A percentile compares a stretch with the other conserved stretches of the same genome.
phyloP scores from a whole-genome alignment of 1,140 invertebrate species.

The Zaprionus lachaisei region DNA sequence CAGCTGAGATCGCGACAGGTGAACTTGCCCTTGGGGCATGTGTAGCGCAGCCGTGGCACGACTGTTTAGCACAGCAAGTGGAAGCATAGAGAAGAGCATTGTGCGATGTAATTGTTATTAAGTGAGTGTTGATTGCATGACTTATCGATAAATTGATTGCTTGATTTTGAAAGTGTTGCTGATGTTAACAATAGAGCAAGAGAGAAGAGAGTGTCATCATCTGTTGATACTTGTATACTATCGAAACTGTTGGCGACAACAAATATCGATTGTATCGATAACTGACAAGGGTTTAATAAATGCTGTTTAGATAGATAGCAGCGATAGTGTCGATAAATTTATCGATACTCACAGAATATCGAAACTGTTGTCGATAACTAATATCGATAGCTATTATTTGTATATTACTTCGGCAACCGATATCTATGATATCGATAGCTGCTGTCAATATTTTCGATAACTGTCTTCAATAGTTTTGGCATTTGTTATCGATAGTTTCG shows the following conservation, averaged over 20 bases:
- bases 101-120: background rate
- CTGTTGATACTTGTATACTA: background rate
- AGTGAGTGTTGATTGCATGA: conserved; percentile 15
- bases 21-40: conserved; percentile 86
- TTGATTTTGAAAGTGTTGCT: background rate
- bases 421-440: no score
- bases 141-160: background rate
- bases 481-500: background rate
- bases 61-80: conserved; percentile 56
- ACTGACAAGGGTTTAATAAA: no score
- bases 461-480: no score
- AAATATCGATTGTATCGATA: no score
- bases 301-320: no score
- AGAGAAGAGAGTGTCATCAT: background rate
- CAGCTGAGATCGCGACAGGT: conserved; percentile 89
- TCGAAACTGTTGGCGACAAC: background rate
- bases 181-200: background rate
- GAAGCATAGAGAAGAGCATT: conserved; percentile 11
- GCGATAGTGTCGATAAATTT: no score
- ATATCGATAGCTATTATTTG: no score
- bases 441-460: no score
- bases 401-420: no score
- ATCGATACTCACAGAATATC: no score
- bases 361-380: no score
- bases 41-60: conserved; percentile 74